These are phyloP conservation scores for Xiphorhynchus erythropygius DNA, from an alignment of 2,797 vertebrate genomes.

Conservation along the genomic window DNA sequence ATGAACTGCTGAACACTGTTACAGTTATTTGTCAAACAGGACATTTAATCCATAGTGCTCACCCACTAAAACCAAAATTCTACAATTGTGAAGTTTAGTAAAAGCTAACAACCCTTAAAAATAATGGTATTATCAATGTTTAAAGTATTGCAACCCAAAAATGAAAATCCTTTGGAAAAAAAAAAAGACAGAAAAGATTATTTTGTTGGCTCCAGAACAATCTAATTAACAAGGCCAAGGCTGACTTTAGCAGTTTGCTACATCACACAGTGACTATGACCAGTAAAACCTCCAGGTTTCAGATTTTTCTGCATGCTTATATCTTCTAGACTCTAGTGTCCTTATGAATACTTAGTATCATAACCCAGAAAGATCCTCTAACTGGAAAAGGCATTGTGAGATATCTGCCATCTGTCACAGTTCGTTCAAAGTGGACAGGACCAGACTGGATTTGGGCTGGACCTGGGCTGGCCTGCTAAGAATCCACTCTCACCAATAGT, in stretches of 20 bases:
- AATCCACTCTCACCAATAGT: background rate
- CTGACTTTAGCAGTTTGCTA: background rate
- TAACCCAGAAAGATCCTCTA: background rate
- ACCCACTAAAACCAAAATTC: background rate
- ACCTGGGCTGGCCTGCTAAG: background rate
- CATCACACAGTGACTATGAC: rapidly evolving
- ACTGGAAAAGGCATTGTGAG: background rate
- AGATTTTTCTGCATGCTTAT: background rate
- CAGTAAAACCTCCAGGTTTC: background rate
- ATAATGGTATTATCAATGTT: background rate
- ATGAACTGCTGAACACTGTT: background rate
- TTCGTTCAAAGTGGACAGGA: background rate
- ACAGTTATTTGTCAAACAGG: background rate
- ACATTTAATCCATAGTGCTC: background rate
- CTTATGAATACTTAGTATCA: background rate
- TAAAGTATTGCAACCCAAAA: background rate
- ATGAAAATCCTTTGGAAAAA: background rate
- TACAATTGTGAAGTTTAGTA: background rate
- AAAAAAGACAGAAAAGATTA: background rate
- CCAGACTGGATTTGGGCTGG: background rate
- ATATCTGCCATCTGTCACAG: background rate
- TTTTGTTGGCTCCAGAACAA: background rate
- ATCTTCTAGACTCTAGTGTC: background rate
- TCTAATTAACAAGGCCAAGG: background rate
- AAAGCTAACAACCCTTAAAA: background rate